Base-by-base conservation (phyloP, 1,140 invertebrate genomes). In the Dysdera silvatica region DNA sequence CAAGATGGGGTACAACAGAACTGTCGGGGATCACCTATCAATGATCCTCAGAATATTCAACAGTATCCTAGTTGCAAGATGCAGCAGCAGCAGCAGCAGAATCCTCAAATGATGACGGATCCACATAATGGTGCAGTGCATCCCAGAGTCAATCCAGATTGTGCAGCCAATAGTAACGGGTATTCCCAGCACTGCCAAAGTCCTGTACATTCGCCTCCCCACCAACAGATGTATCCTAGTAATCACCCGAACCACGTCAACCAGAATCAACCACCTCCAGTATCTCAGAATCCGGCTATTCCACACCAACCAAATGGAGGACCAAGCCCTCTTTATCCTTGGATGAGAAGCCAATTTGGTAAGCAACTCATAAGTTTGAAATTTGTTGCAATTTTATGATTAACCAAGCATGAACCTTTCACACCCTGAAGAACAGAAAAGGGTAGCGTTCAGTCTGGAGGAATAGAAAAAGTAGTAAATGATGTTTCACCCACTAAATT, bases 331-430 rank as follows among this genome's bases (percentile, higher is more conserved):
- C 83, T 95, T 56, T 95, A 95, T 78, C 92, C 92, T 64, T 95
- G 92, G 92, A 96, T 95, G 92, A 84, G 91, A 79, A 94, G 90
- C 86, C 91, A 95, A 80, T 94, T 95, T 78, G 91, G 91, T 95
- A 80, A 91, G 90, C 69, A 16, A n/a, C n/a, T n/a, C n/a, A n/a
- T n/a, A n/a, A n/a, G n/a, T n/a, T n/a, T n/a, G n/a, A n/a, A n/a
- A n/a, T n/a, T n/a, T n/a, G n/a, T n/a, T n/a, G n/a, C n/a, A n/a
- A n/a, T n/a, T n/a, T n/a, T n/a, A n/a, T n/a, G n/a, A n/a, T n/a
- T n/a, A n/a, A n/a, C n/a, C n/a, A n/a, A n/a, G n/a, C n/a, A n/a
- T n/a, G n/a, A n/a, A n/a, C n/a, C n/a, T n/a, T n/a, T n/a, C n/a
- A n/a, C n/a, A n/a, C n/a, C n/a, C n/a, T n/a, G n/a, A n/a, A n/a